Percentiles rank a stretch among this genome's conserved stretches.
Conservation (phyloP, 2,888 invertebrate genomes). For the Trilocha varians region DNA sequence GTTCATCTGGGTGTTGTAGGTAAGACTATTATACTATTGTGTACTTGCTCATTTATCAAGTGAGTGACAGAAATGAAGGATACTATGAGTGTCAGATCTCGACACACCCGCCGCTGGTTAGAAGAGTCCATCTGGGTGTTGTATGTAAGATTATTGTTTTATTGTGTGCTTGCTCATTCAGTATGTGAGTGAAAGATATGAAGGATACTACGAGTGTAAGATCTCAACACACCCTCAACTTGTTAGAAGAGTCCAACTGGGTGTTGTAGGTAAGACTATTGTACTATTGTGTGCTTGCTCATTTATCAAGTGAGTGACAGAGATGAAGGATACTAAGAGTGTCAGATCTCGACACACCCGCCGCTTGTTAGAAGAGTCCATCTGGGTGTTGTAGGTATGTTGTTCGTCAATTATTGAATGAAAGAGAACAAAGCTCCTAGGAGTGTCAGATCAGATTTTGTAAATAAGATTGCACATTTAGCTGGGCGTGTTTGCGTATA, state of each 20-base stretch:
- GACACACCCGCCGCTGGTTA: constrained; percentile 82
- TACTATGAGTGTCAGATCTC: constrained; percentile 86
- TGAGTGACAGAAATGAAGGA: constrained; percentile 84
- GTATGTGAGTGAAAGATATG: constrained; percentile 82
- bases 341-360: constrained; percentile 85
- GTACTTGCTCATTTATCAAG: constrained; percentile 81
- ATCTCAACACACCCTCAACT: constrained; percentile 83
- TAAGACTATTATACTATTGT: too few relatives aligned
- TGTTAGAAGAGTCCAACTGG: constrained; percentile 78
- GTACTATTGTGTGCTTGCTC: constrained; percentile 80
- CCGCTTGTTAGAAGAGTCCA: constrained; percentile 80
- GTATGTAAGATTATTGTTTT: too few relatives aligned
- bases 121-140: constrained; percentile 79
- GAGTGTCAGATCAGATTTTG: too few relatives aligned
- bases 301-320: constrained; percentile 82
- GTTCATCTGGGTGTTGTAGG: constrained; percentile 82
- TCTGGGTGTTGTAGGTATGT: constrained; percentile 82
- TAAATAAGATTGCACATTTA: too few relatives aligned
- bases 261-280: constrained; percentile 84
- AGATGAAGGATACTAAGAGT: constrained; percentile 85
- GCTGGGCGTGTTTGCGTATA: too few relatives aligned
- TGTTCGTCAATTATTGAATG: too few relatives aligned
- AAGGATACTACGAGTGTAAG: constrained; percentile 86
- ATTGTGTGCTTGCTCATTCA: constrained; percentile 81
- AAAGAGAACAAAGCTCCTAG: too few relatives aligned